A percentile compares a stretch with the other conserved stretches of the same genome.
phyloP scores from a whole-genome alignment of 2,113 vertebrate species.

The Trichomycterus rosablanca region DNA sequence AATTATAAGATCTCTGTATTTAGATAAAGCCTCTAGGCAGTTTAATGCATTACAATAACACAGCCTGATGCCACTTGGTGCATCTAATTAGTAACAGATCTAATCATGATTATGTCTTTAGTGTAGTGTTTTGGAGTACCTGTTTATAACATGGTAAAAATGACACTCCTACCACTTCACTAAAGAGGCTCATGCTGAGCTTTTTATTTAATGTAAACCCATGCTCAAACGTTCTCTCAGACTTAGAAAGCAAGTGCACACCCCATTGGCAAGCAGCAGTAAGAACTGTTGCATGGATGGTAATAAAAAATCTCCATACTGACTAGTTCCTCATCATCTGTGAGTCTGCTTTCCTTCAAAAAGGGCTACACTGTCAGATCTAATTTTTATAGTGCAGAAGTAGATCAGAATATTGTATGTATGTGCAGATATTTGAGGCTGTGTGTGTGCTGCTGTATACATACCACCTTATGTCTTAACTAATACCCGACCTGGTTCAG shows the following conservation, averaged over 20 bases:
- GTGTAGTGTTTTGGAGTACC: neutral
- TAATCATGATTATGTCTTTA: neutral
- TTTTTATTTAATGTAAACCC: neutral
- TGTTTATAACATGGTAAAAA: neutral
- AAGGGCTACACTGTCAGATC: neutral
- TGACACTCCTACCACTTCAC: neutral
- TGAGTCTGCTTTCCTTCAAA: neutral
- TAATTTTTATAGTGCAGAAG: constrained; percentile 2
- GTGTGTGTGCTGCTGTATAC: neutral
- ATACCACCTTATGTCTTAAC: neutral
- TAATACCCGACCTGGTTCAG: neutral
- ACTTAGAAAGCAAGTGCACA: constrained; percentile 1
- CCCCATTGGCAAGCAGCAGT: neutral
- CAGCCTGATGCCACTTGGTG: constrained; percentile 16
- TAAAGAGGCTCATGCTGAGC: neutral
- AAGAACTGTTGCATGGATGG: neutral
- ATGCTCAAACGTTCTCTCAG: neutral
- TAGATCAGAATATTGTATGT: constrained; percentile 10
- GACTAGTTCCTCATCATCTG: neutral
- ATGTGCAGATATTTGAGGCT: neutral
- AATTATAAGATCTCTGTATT: constrained; percentile 10
- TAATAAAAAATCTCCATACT: neutral
- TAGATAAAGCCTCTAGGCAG: constrained; percentile 24
- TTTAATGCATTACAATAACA: constrained; percentile 29
- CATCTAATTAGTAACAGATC: constrained; percentile 28